phyloP scores from a whole-genome alignment of 2,797 vertebrate genomes.

The Hydrophis major region DNA sequence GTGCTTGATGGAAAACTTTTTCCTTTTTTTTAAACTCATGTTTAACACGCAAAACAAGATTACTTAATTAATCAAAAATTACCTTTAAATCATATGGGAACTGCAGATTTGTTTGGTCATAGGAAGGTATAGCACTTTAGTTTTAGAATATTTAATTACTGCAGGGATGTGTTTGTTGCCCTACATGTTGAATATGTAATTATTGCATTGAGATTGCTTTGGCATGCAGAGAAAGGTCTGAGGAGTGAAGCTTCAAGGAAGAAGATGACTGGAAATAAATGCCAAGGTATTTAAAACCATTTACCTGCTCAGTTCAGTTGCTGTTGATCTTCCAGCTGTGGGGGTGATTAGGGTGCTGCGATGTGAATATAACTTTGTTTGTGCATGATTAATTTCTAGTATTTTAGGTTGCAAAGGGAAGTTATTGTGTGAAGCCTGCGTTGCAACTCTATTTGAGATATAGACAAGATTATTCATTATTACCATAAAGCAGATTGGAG shows the following conservation, averaged over 20 bases:
- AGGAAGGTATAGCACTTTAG: accelerated
- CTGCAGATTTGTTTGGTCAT: background rate
- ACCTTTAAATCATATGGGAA: background rate
- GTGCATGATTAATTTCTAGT: background rate
- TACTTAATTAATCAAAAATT: background rate
- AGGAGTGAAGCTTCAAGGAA: background rate
- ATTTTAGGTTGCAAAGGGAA: background rate
- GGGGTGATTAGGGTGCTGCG: background rate
- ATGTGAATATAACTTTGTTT: background rate
- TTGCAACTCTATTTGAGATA: background rate
- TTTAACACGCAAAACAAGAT: background rate
- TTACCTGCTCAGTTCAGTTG: background rate
- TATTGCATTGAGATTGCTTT: background rate
- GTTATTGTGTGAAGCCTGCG: background rate
- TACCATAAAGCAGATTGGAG: background rate
- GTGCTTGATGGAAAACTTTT: background rate
- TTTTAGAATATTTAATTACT: background rate
- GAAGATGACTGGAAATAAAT: background rate
- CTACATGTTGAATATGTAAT: background rate
- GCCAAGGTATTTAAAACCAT: background rate
- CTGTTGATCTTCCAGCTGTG: background rate
- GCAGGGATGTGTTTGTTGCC: background rate
- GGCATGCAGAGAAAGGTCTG: background rate
- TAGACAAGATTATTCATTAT: background rate
- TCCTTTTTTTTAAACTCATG: background rate